phyloP scores from a whole-genome alignment of 37 sponge, comb jelly and placozoan genomes.

The Hexactinellida sp. region DNA sequence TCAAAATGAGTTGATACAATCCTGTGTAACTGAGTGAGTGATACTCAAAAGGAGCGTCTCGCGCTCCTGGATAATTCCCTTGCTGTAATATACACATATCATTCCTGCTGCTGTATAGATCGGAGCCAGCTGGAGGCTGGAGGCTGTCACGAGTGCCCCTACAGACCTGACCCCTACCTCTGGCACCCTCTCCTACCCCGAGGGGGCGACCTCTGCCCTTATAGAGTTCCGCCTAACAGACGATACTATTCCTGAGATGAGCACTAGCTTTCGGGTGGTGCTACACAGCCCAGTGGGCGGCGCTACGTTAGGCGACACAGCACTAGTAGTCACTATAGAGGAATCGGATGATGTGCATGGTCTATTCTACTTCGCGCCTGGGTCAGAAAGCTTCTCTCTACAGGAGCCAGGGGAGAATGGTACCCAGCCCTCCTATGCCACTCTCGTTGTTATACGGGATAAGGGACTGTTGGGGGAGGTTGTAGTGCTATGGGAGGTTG shows the following conservation, averaged over 20 bases:
- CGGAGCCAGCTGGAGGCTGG: neutral
- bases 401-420: neutral
- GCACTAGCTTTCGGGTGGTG: constrained; percentile 32
- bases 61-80: too few species aligned
- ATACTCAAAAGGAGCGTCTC: too few species aligned
- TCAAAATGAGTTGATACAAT: too few species aligned
- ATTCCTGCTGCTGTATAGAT: neutral
- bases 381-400: neutral
- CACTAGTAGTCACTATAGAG: constrained; percentile 27
- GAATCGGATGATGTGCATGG: constrained; percentile 15
- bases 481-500: constrained; percentile 58
- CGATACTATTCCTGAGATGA: constrained; percentile 52
- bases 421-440: constrained; percentile 22
- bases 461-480: constrained; percentile 39
- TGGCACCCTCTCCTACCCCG: neutral
- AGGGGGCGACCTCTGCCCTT: neutral
- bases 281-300: constrained; percentile 42
- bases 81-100: neutral
- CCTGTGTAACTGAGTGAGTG: too few species aligned
- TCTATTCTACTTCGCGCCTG: neutral
- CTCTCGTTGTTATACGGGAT: constrained; percentile 40
- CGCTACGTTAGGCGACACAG: constrained; percentile 34
- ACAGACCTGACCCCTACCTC: neutral
- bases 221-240: constrained; percentile 41
- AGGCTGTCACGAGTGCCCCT: neutral